phyloP scores from a whole-genome alignment of 2,888 invertebrate species.

The Standfussiana lucernea region DNA sequence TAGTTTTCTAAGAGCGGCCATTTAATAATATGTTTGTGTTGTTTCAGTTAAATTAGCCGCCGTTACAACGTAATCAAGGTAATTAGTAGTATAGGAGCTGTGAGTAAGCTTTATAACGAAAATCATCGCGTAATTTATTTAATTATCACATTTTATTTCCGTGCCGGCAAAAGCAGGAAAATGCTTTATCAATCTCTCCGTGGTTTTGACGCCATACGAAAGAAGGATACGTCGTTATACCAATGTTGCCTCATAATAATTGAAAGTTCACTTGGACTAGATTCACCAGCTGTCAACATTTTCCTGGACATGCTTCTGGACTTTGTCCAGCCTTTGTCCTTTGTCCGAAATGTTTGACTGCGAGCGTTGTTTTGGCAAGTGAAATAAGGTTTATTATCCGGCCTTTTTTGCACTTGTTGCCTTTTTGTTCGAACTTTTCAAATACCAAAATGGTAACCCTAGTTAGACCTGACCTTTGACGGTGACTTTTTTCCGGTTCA shows the following conservation, averaged over 20 bases:
- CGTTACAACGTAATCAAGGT: neutral
- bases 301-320: neutral
- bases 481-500: neutral
- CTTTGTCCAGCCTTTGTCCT: neutral
- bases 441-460: neutral
- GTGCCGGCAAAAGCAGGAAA: neutral
- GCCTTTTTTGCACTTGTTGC: neutral
- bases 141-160: neutral
- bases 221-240: neutral
- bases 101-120: neutral
- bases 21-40: neutral
- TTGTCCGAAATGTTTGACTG: neutral
- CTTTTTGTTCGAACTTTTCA: neutral
- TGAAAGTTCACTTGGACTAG: neutral
- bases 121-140: neutral
- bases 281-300: neutral
- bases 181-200: neutral
- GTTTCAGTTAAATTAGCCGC: slow-evolving; percentile 1
- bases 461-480: neutral
- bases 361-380: neutral
- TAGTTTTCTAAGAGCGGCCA: neutral
- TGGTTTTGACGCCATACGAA: slow-evolving; percentile 7
- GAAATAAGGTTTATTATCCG: neutral
- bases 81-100: neutral
- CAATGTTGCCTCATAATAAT: neutral